phyloP scores from a whole-genome alignment of 2,113 vertebrate genomes.

The Stictonetta naevosa region DNA sequence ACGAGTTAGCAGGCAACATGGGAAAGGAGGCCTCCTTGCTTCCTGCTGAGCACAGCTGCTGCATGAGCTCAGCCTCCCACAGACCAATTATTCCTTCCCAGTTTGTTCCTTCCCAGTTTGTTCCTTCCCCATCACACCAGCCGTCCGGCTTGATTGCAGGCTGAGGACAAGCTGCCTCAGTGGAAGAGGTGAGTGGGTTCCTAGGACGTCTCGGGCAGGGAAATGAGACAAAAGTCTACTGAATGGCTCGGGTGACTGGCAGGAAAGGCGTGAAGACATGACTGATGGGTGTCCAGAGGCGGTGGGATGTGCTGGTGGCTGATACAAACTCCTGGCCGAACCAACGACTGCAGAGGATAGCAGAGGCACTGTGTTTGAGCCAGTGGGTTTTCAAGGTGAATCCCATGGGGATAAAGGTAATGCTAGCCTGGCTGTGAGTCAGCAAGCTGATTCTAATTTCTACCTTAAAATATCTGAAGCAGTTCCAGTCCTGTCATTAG shows the following conservation, averaged over 20 bases:
- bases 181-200: not conserved
- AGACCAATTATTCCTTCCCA: too few relatives aligned
- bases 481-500: not conserved
- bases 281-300: not conserved
- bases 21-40: not conserved
- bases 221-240: not conserved
- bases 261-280: not conserved
- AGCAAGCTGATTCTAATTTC: not conserved
- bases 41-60: not conserved
- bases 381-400: not conserved
- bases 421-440: not conserved
- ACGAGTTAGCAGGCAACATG: not conserved
- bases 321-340: not conserved
- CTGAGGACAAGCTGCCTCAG: not conserved
- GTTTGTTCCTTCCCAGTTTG: not conserved
- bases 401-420: not conserved
- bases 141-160: not conserved
- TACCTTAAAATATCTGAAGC: not conserved
- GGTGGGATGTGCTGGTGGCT: not conserved
- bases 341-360: not conserved
- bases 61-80: not conserved
- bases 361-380: not conserved
- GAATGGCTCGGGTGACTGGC: not conserved
- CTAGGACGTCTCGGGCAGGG: not conserved
- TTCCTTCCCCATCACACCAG: not conserved